Base-by-base conservation (phyloP, 1,140 invertebrate species). In the Sarcophaga peregrina region DNA sequence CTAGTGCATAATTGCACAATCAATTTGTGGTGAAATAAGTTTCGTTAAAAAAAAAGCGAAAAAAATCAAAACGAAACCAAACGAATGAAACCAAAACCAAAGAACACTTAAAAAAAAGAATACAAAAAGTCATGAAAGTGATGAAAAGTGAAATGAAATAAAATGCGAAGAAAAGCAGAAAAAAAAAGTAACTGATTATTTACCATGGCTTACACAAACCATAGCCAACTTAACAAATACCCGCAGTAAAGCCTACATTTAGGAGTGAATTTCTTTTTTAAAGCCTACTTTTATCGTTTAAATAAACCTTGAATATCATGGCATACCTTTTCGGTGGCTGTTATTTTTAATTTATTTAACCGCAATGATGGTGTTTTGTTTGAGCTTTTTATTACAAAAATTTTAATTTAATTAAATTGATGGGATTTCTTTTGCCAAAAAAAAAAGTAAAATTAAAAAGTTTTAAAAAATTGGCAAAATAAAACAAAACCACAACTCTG, bases 1-100 rank as follows among this genome's bases (percentile, higher is more conserved):
- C 20, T 68, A 68, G 62, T 68, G 62, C 62, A 68, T 68, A 68
- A 68, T 68, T 68, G 62, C 62, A 68, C 62, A 68, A 68, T 68
- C 62, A 68, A 68, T 68, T 68, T 68, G 62, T 20, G 62, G 62
- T 68, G n/a, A 68, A 68, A 68, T 68, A n/a, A 68, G 17, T 68
- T n/a, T 68, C 9, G 17, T 37, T 37, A 37, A 37, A 37, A 37
- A 37, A 68, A 68, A 20, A 8, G 54, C 54, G n/a, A 62, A 62
- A 62, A 62, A 62, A 58, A 15, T 58, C 25, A 68, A n/a, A n/a
- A 68, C 8, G 20, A 68, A 68, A 20, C 62, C 15, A 68, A n/a
- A 68, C 20, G 20, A 68, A 68, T 68, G 20, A 68, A 58, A 58
- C 54, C 15, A n/a, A n/a, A 58, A 58, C 13, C 15, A 1, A 58